phyloP scores from a whole-genome alignment of 1,140 invertebrate genomes.

The Gonatopus flavifemur region DNA sequence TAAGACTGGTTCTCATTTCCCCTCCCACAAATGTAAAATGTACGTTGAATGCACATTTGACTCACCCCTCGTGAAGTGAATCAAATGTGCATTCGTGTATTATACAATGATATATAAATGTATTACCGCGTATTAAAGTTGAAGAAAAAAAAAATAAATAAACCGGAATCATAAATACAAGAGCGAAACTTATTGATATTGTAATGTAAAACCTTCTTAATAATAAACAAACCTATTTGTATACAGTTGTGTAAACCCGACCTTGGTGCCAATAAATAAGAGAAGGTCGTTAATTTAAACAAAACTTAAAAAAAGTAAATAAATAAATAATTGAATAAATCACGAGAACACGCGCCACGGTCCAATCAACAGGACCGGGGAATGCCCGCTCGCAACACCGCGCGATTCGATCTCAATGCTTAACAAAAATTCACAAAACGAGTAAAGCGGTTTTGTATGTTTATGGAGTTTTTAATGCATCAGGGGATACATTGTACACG shows the following conservation, averaged over 20 bases:
- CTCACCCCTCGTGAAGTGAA: no score
- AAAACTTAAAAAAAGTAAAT: no score
- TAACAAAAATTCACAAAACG: slow-evolving; percentile 14
- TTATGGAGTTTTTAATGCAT: no score
- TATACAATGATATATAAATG: slow-evolving; percentile 58
- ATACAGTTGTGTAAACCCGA: slow-evolving; percentile 52
- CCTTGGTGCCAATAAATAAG: slow-evolving; percentile 40
- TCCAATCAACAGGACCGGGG: slow-evolving; percentile 43
- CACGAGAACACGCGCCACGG: slow-evolving; percentile 37
- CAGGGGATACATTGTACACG: no score
- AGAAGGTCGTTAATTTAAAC: slow-evolving; percentile 33
- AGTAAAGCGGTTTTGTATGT: no score
- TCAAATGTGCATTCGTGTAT: no score
- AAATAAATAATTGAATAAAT: no score
- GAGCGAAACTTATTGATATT: no score
- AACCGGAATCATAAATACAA: no score
- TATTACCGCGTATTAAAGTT: slow-evolving; percentile 49
- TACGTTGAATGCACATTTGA: no score
- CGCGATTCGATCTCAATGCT: slow-evolving; percentile 5
- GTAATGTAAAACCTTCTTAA: slow-evolving; percentile 58
- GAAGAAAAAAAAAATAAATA: slow-evolving; percentile 33
- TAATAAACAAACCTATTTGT: slow-evolving; percentile 60
- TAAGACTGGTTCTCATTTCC: slow-evolving; percentile 62
- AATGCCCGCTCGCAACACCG: slow-evolving; percentile 48
- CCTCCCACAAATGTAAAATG: no score